phyloP scores from a whole-genome alignment of 2,113 vertebrate genomes.

The Onychostruthus taczanowskii region DNA sequence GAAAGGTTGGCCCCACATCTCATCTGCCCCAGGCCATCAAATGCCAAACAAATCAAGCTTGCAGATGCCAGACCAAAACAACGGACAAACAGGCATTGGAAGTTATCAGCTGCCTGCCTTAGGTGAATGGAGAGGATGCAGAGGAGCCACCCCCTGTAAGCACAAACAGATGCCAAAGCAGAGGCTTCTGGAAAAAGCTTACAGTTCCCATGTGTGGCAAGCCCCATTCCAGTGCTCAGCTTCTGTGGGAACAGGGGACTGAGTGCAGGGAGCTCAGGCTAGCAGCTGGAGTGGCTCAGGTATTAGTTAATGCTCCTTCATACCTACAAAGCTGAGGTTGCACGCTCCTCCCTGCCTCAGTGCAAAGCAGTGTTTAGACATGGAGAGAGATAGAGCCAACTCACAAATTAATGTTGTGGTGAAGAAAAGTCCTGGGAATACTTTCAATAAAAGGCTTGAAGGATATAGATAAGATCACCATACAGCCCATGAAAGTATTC shows the following conservation, averaged over 20 bases:
- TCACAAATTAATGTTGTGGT: background rate
- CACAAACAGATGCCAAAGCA: background rate
- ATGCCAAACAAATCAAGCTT: background rate
- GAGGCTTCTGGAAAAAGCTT: background rate
- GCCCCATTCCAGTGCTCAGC: background rate
- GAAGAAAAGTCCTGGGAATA: background rate
- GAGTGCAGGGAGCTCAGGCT: background rate
- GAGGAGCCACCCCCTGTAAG: background rate
- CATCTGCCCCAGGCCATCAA: background rate
- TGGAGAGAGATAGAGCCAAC: background rate
- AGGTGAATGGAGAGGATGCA: background rate
- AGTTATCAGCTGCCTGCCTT: background rate
- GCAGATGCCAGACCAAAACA: background rate
- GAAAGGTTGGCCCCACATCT: background rate
- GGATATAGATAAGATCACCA: background rate
- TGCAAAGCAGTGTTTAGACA: background rate
- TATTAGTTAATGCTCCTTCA: background rate
- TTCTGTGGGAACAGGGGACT: background rate
- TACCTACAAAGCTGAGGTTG: background rate
- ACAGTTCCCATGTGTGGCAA: rapidly evolving
- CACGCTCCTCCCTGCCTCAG: background rate
- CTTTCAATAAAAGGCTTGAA: background rate
- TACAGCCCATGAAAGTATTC: background rate
- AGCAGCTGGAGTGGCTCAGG: background rate
- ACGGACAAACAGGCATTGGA: background rate